phyloP scores from a whole-genome alignment of 1,140 invertebrate species.

The Leptopilina clavipes region DNA sequence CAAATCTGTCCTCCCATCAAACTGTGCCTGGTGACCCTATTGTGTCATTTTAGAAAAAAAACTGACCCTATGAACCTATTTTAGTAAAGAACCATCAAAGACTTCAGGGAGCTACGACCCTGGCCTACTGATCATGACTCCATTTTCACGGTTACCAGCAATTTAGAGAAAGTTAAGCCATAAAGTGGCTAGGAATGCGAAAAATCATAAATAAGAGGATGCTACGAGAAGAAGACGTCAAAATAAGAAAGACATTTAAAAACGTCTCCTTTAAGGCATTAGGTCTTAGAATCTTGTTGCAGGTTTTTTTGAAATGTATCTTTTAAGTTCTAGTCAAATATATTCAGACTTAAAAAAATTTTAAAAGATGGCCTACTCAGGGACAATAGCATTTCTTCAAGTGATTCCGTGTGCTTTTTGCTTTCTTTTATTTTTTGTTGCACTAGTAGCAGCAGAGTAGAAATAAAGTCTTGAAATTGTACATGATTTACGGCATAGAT shows the following conservation, averaged over 20 bases:
- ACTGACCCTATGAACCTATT: neutral
- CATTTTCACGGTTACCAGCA: conserved; percentile 15
- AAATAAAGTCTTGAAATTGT: neutral
- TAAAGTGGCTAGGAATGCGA: conserved; percentile 23
- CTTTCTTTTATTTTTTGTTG: neutral
- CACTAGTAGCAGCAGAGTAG: neutral
- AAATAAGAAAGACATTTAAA: neutral
- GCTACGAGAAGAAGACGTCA: conserved; percentile 15
- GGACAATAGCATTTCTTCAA: neutral
- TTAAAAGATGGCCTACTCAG: neutral
- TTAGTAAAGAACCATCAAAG: neutral
- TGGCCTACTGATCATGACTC: conserved; percentile 24
- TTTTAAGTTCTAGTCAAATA: neutral
- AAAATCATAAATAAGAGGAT: conserved; percentile 16
- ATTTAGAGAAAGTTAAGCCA: conserved; percentile 20
- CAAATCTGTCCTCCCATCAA: neutral
- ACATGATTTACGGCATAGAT: neutral
- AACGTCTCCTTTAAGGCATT: neutral
- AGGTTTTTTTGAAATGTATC: neutral
- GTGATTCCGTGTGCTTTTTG: neutral
- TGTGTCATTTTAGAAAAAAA: conserved; percentile 23
- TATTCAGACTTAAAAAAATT: neutral
- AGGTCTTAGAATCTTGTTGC: neutral
- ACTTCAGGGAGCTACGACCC: neutral
- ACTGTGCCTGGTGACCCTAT: conserved; percentile 47